Conservation (phyloP, 2,797 vertebrate genomes). For the Aldrovandia affinis region DNA sequence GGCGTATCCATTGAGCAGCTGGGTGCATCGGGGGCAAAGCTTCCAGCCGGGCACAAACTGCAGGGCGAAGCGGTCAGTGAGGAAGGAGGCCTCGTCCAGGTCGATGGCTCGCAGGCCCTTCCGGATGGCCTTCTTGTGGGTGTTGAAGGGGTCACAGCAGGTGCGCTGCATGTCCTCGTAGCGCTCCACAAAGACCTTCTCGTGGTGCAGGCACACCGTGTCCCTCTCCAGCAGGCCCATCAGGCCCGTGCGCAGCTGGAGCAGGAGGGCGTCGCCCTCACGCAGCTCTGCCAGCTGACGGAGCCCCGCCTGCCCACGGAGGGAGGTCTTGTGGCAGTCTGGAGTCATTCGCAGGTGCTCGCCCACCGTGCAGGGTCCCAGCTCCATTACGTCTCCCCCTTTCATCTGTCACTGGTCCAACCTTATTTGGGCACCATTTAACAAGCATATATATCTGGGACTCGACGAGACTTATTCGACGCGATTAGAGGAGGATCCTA, state of each 20-base stretch:
- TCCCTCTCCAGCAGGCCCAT: slow-evolving; percentile 68
- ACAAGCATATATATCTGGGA: neutral
- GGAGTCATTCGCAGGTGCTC: slow-evolving; percentile 69
- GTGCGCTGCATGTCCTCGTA: slow-evolving; percentile 76
- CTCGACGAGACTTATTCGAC: neutral
- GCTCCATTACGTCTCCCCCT: slow-evolving; percentile 46
- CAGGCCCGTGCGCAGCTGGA: slow-evolving; percentile 74
- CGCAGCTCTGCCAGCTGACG: slow-evolving; percentile 70
- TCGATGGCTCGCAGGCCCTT: slow-evolving; percentile 73
- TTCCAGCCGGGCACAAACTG: slow-evolving; percentile 80
- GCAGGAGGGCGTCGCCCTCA: slow-evolving; percentile 69
- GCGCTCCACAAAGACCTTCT: slow-evolving; percentile 75
- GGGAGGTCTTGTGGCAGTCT: slow-evolving; percentile 75
- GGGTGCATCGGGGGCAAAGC: slow-evolving; percentile 75
- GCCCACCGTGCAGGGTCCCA: slow-evolving; percentile 76
- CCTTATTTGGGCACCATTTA: neutral
- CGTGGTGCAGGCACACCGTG: slow-evolving; percentile 76
- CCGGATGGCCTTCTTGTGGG: slow-evolving; percentile 74
- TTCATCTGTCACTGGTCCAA: neutral
- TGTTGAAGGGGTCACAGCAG: slow-evolving; percentile 76
- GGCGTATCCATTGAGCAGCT: slow-evolving; percentile 74
- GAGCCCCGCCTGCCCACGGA: slow-evolving; percentile 71
- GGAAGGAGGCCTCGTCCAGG: slow-evolving; percentile 71
- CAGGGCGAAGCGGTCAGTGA: slow-evolving; percentile 74
- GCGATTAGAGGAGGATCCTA: slow-evolving; percentile 29